A percentile compares a stretch with the other conserved stretches of the same genome.
Evolutionary conservation across 2,888 invertebrate genomes (phyloP).

Genomic region (Amphipoea lucens): DNA sequence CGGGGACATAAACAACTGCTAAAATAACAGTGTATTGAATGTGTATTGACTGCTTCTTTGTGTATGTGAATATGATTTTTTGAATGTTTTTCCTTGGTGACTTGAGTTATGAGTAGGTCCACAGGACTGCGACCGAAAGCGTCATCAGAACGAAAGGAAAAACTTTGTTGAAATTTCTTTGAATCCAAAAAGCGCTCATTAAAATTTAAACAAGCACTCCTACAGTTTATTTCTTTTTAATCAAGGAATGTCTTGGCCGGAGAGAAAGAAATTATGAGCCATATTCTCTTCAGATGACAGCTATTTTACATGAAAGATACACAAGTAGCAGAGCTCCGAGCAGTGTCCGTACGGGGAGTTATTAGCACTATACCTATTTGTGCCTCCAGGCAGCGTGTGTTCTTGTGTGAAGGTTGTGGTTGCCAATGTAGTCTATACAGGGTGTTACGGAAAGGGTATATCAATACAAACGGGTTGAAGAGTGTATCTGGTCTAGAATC

Average conservation of each 20-base stretch:
- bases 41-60: not conserved
- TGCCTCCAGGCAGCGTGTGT: not conserved
- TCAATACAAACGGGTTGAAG: too few species aligned
- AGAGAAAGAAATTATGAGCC: not conserved
- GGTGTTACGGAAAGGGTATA: too few species aligned
- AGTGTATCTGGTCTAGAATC: too few species aligned
- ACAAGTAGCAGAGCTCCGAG: not conserved
- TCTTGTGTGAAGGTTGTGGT: not conserved
- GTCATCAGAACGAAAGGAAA: not conserved
- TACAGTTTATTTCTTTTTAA: not conserved
- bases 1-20: slow-evolving; percentile 24
- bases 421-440: not conserved
- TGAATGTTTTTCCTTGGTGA: not conserved
- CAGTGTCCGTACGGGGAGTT: not conserved
- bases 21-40: slow-evolving; percentile 12
- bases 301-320: not conserved
- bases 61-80: not conserved
- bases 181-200: not conserved
- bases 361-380: too few species aligned
- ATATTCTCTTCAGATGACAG: not conserved
- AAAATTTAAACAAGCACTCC: not conserved
- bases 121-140: not conserved
- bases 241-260: not conserved
- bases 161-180: not conserved
- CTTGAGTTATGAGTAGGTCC: not conserved